Base-by-base conservation (phyloP, 2,888 invertebrate species). In the Autographa pulchrina region DNA sequence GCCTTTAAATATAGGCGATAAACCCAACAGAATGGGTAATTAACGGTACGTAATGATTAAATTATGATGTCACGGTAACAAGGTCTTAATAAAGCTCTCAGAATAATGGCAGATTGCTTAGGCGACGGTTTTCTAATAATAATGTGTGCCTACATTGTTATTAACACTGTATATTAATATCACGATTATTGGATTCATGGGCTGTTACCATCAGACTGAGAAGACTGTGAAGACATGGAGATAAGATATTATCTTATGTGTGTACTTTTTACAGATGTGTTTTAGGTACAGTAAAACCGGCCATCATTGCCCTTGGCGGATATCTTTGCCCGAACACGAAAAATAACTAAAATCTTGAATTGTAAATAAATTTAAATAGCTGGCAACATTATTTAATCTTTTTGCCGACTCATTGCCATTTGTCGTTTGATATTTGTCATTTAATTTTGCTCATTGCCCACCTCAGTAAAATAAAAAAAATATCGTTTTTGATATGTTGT, bases 31-130 rank as follows among this genome's bases (percentile, higher is more conserved):
- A 62, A 76, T 59, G 63, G 70, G 67, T 68, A 65, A 66, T 79
- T 79, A 74, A 77, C 74, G 25, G 20, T 62, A 65, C 61, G 11
- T 62, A 61, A 63, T 74, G 61, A 78, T 74, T 75, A 71, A 65
- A 75, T 75, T 71, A 71, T 68, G 72, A 68, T 63, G 62, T 72
- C 70, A 70, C 59, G 62, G 41, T 38, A 48, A 43, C 18, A 58
- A 65, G 48, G 6, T 60, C 56, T 66, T 72, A 65, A 67, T 69
- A 65, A 74, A 78, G 76, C 68, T 78, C 67, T 75, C 75, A 78
- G 62, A 60, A 41, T 76, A 63, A 74, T 69, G 43, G 62, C 43
- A n/a, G 62, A 65, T 72, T 75, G 76, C 65, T 65, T 52, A 43
- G 48, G 59, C 48, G 48, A 20, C 48, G 43, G 38, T 52, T 73